phyloP scores from a whole-genome alignment of 1,140 invertebrate genomes.

The Dysdera silvatica region DNA sequence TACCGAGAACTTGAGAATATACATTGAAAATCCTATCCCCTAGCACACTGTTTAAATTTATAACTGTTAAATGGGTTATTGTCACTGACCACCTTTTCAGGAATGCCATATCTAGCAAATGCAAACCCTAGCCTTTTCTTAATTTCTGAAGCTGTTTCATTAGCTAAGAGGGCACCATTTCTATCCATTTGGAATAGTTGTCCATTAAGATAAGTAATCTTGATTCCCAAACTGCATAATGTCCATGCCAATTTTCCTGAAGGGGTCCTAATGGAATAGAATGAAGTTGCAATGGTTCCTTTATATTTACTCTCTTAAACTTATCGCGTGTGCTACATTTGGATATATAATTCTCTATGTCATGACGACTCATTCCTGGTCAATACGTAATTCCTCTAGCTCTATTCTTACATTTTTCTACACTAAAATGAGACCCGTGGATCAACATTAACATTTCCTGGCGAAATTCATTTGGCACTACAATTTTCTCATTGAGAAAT shows the following conservation, averaged over 20 bases:
- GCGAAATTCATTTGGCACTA: conserved; percentile 36
- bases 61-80: neutral
- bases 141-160: neutral
- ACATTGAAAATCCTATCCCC: conserved; percentile 4
- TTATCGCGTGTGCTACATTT: neutral
- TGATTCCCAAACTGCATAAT: neutral
- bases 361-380: neutral
- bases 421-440: conserved; percentile 40
- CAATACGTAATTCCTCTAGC: neutral
- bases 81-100: conserved; percentile 1
- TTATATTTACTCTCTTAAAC: neutral
- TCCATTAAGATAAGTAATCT: conserved; percentile 9
- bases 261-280: neutral
- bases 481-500: conserved; percentile 35
- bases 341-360: neutral
- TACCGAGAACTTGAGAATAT: neutral
- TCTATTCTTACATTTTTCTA: conserved; percentile 20
- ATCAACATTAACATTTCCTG: conserved; percentile 36
- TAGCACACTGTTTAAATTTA: conserved; percentile 10
- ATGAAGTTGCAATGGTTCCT: conserved; percentile 2
- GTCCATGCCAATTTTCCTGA: neutral
- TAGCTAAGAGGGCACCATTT: neutral
- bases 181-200: conserved; percentile 14
- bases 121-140: neutral
- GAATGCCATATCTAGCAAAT: conserved; percentile 1